Conservation (phyloP, 2,113 vertebrate genomes). For the Machaerirhynchus nigripectus region DNA sequence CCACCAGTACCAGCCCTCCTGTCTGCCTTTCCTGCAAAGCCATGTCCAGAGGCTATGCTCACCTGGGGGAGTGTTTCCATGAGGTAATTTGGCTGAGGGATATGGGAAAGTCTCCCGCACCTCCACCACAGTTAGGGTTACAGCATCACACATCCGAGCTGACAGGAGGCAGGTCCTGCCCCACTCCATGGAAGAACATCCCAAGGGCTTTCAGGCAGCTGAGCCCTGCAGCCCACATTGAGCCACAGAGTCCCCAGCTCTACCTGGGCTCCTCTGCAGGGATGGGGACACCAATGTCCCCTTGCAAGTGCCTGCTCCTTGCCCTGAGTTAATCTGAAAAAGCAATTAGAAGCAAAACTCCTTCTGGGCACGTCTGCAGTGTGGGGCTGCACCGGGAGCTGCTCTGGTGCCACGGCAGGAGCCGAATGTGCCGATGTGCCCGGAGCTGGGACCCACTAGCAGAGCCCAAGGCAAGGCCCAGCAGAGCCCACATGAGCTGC, state of each 20-base stretch:
- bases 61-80: rapidly evolving
- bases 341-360: not conserved
- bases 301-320: not conserved
- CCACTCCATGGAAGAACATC: rapidly evolving
- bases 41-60: rapidly evolving
- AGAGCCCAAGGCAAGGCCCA: not conserved
- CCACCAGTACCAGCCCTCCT: not conserved
- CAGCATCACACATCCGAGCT: rapidly evolving
- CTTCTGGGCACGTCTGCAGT: not conserved
- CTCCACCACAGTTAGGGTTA: too few relatives aligned
- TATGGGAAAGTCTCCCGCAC: rapidly evolving
- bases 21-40: not conserved
- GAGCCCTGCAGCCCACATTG: not conserved
- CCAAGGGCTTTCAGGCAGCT: not conserved
- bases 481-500: not conserved
- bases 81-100: not conserved
- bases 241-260: not conserved
- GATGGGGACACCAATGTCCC: not conserved
- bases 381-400: not conserved
- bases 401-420: rapidly evolving
- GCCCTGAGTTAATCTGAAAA: not conserved
- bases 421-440: rapidly evolving
- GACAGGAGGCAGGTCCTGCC: not conserved
- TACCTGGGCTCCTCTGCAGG: not conserved
- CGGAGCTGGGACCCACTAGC: not conserved